A percentile compares a stretch with the other conserved stretches of the same genome.
Evolutionary conservation across 2,888 invertebrate species (phyloP).

Genomic region (Nasonia oneida): DNA sequence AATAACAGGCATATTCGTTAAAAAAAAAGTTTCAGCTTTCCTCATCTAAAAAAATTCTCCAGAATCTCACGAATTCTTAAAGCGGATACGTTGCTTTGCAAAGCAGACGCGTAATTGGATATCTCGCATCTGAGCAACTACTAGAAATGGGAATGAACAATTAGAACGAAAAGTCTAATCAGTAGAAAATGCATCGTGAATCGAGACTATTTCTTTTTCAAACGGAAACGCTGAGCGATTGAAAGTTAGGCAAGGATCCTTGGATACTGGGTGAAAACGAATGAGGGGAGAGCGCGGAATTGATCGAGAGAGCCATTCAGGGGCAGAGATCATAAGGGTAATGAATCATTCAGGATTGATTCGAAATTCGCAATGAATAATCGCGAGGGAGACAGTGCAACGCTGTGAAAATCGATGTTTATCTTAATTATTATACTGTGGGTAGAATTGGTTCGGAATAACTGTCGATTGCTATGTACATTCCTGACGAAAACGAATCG

Average conservation of each 20-base stretch:
- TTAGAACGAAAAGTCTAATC: constrained; percentile 40
- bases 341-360: constrained; percentile 43
- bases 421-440: constrained; percentile 51
- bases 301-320: background rate
- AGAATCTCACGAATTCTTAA: background rate
- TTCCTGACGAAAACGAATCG: background rate
- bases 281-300: background rate
- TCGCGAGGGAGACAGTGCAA: constrained; percentile 18
- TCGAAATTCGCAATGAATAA: constrained; percentile 28
- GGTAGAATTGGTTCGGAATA: constrained; percentile 29
- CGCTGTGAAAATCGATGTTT: constrained; percentile 42
- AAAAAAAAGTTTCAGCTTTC: background rate
- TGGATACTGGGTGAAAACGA: constrained; percentile 21
- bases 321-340: background rate
- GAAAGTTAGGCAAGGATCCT: constrained; percentile 44
- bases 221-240: constrained; percentile 30
- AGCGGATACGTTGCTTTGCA: constrained; percentile 26
- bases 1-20: background rate
- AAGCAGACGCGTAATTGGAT: background rate
- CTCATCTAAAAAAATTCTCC: background rate
- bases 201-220: background rate
- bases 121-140: background rate
- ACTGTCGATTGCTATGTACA: background rate
- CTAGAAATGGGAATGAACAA: constrained; percentile 11
- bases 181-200: constrained; percentile 15